Conservation (phyloP, 2,797 vertebrate genomes). For the Tarsius wallacei region DNA sequence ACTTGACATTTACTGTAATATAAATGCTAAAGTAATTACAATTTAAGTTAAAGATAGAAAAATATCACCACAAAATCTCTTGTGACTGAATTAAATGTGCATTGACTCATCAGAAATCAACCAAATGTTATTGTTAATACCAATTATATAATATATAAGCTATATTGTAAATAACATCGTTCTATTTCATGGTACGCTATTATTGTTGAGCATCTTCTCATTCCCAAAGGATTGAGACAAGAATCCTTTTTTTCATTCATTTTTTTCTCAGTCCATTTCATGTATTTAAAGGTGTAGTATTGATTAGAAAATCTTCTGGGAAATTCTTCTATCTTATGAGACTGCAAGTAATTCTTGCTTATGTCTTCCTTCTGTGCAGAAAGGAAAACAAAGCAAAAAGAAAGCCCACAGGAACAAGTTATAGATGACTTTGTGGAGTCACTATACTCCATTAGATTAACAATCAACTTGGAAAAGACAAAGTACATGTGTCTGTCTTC, state of each 20-base stretch:
- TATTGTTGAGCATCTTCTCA: not conserved
- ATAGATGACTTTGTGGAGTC: not conserved
- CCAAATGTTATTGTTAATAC: not conserved
- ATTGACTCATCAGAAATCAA: not conserved
- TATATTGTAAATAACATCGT: not conserved
- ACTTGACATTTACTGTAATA: not conserved
- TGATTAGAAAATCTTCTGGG: constrained; percentile 39
- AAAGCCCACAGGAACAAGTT: constrained; percentile 1
- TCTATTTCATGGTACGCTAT: not conserved
- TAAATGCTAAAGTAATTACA: not conserved
- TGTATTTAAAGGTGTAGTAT: not conserved
- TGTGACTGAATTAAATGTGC: not conserved
- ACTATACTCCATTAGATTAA: not conserved
- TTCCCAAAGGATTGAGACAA: not conserved
- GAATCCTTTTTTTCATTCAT: not conserved
- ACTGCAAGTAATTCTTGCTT: constrained; percentile 29
- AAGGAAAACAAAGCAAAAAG: constrained; percentile 41
- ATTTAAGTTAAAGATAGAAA: not conserved
- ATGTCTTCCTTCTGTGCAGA: not conserved
- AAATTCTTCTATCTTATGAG: constrained; percentile 2
- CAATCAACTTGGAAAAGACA: constrained; percentile 16
- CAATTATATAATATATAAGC: not conserved
- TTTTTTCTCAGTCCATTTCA: not conserved
- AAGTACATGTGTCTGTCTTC: not conserved
- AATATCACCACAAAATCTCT: not conserved